Base-by-base conservation (phyloP, 2,797 vertebrate species). In the Alca torda region DNA sequence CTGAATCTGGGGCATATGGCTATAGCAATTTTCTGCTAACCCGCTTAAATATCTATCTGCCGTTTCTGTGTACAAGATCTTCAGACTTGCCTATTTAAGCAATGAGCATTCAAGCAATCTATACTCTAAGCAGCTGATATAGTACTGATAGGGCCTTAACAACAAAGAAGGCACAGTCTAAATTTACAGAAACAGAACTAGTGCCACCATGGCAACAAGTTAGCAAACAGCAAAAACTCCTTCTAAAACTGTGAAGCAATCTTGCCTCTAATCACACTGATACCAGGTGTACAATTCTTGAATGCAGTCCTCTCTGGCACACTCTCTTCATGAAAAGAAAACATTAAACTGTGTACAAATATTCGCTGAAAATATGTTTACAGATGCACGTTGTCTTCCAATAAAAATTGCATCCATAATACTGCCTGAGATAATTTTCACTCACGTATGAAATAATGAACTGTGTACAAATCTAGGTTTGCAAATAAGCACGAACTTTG, bases 321-420 rank as follows among this genome's bases (percentile, higher is more conserved):
- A 18, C 9, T 15, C n/a, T 6, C 59, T 17, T 77, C 14, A 4
- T 23, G 57, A 80, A 63, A 90, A 67, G 59, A 85, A 91, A 88
- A 78, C 69, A 74, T 85, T 80, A 48, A 84, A 68, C 39, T 78
- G 76, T 91, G 65, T 93, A 46, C 79, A 96, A 94, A 96, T 93
- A 95, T 21, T 63, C 59, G 0, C 54, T 33, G 53, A 81, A 91
- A 95, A 68, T 53, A 64, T 33, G 30, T 88, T 92, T 87, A 75
- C 50, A 89, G 57, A 70, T 68, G 35, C 33, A 57, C 7, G 0
- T 15, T 56, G 37, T 14, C 60, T 68, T 31, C 37, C 35, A 72
- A 75, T 56, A 65, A 81, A 83, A 92, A 76, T 13, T 43, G 33
- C 54, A 68, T 72, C 57, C 63, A n/a, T 73, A 64, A 46, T 16